A percentile compares a stretch with the other conserved stretches of the same genome.
phyloP scores from a whole-genome alignment of 2,888 invertebrate species.

The Physocephala rufipes region DNA sequence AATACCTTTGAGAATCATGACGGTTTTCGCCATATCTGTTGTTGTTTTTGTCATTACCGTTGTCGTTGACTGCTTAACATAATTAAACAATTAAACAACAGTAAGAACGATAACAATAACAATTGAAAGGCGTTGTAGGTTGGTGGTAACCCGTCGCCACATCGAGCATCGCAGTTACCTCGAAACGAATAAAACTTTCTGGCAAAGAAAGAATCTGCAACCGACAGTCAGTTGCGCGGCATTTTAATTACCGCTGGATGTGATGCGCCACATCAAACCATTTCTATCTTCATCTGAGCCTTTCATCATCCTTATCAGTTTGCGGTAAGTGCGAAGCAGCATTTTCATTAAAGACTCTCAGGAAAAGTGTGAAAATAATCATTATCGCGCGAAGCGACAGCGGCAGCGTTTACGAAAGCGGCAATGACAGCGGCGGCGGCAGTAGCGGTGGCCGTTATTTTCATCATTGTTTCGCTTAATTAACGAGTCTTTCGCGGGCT shows the following conservation, averaged over 20 bases:
- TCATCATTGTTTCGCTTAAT: slow-evolving; percentile 59
- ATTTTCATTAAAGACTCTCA: slow-evolving; percentile 32
- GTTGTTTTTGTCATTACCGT: no score
- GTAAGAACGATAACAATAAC: not conserved
- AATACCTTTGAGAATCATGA: slow-evolving; percentile 7
- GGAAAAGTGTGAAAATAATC: slow-evolving; percentile 60
- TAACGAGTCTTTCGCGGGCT: slow-evolving; percentile 53
- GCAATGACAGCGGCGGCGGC: slow-evolving; percentile 32
- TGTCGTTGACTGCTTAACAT: slow-evolving; percentile 53
- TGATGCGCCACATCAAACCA: not conserved
- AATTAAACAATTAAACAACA: slow-evolving; percentile 61
- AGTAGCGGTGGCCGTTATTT: slow-evolving; percentile 35
- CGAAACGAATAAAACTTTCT: slow-evolving; percentile 49
- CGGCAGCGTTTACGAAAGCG: slow-evolving; percentile 5
- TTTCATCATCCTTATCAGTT: not conserved
- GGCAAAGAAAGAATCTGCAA: slow-evolving; percentile 38
- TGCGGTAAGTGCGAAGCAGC: slow-evolving; percentile 4
- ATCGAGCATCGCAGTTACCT: slow-evolving; percentile 58
- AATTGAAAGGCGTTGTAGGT: not conserved
- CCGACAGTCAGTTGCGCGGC: slow-evolving; percentile 39
- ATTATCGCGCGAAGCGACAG: slow-evolving; percentile 54
- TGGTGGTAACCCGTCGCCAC: slow-evolving; percentile 40
- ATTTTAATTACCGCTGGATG: slow-evolving; percentile 11
- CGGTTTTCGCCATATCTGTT: no score
- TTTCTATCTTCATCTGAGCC: not conserved